phyloP scores from a whole-genome alignment of 2,888 invertebrate genomes.

The Augiades crinisus region DNA sequence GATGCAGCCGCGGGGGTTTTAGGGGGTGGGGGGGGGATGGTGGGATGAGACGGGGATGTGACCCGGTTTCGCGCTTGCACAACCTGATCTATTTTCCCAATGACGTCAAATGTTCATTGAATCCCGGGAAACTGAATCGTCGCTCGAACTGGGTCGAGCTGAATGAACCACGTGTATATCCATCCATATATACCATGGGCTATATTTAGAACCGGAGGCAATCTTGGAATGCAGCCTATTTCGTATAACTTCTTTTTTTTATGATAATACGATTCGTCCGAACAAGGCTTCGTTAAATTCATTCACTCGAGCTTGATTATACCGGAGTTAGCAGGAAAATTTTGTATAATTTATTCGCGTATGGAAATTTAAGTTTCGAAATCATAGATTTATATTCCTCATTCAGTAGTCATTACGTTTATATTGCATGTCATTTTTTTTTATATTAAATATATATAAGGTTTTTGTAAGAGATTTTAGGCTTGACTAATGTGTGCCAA shows the following conservation, averaged over 20 bases:
- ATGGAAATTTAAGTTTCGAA: background rate
- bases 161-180: conserved; percentile 69
- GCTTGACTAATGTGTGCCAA: too few species aligned
- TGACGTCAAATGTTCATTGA: conserved; percentile 76
- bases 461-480: too few species aligned
- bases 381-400: background rate
- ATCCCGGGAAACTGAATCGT: conserved; percentile 71
- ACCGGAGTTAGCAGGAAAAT: background rate
- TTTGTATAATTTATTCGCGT: background rate
- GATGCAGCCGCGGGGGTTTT: background rate
- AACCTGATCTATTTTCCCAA: conserved; percentile 66
- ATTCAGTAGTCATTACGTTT: too few species aligned
- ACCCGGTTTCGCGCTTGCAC: conserved; percentile 67
- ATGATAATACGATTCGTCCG: background rate
- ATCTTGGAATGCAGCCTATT: conserved; percentile 34
- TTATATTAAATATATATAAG: too few species aligned
- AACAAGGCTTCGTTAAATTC: background rate
- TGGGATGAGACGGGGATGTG: conserved; percentile 42
- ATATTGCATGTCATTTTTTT: too few species aligned
- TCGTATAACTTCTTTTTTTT: background rate
- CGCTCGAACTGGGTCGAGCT: conserved; percentile 70
- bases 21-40: conserved; percentile 43
- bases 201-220: conserved; percentile 63
- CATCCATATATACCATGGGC: conserved; percentile 52
- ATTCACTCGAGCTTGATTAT: background rate